Conservation (phyloP, 2,888 invertebrate genomes). For the Acleris emargana region DNA sequence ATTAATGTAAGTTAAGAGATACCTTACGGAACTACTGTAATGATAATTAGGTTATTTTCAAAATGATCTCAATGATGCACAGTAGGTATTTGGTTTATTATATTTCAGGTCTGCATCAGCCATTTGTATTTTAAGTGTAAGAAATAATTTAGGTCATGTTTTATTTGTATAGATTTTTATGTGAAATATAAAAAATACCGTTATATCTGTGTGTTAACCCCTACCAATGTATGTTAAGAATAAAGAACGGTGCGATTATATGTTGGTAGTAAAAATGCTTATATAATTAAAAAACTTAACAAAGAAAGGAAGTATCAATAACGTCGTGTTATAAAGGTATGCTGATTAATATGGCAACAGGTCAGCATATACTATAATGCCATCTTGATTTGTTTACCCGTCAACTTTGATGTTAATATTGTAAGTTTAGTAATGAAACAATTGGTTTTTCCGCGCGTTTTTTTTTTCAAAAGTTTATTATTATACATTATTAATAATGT, state of each 20-base stretch:
- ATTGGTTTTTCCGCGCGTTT: too few species aligned
- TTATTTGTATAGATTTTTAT: constrained; percentile 37
- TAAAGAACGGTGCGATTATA: neutral
- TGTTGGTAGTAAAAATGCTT: too few species aligned
- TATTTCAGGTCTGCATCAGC: constrained; percentile 57
- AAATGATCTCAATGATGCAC: constrained; percentile 73
- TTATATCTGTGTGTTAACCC: constrained; percentile 19
- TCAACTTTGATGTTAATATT: too few species aligned
- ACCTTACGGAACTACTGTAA: constrained; percentile 35
- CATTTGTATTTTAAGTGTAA: constrained; percentile 45
- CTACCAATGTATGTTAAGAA: constrained; percentile 1
- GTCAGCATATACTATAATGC: too few species aligned
- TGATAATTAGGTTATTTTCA: constrained; percentile 44
- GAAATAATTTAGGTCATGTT: constrained; percentile 41
- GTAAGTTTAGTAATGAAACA: too few species aligned
- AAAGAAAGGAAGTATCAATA: too few species aligned
- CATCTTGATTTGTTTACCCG: too few species aligned
- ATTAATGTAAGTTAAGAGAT: constrained; percentile 7
- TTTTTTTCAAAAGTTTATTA: too few species aligned
- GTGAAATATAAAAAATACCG: constrained; percentile 26
- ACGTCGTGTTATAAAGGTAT: too few species aligned
- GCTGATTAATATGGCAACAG: too few species aligned
- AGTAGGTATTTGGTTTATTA: constrained; percentile 58
- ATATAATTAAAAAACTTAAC: too few species aligned
- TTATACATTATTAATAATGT: too few species aligned